Evolutionary conservation across 2,797 vertebrate species (phyloP).

Genomic region (Choloepus didactylus): DNA sequence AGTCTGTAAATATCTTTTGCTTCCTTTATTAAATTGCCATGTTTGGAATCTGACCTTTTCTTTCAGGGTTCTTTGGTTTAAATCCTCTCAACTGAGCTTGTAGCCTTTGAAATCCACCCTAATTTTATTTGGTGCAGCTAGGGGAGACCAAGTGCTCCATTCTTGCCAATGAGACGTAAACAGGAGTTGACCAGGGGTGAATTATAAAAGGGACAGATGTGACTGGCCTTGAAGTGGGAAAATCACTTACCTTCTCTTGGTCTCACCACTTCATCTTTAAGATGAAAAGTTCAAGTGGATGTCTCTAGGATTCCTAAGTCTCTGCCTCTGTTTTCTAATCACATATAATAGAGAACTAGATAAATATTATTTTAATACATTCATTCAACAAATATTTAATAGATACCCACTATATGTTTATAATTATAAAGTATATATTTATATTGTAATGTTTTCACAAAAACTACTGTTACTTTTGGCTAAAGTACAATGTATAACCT

Average conservation of each 20-base stretch:
- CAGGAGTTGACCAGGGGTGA: background rate
- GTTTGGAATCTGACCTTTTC: constrained; percentile 93
- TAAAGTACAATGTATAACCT: background rate
- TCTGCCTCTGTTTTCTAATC: background rate
- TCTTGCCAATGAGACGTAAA: background rate
- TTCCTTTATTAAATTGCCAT: constrained; percentile 92
- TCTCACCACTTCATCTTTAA: background rate
- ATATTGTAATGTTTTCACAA: constrained; percentile 38
- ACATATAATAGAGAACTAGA: constrained; percentile 45
- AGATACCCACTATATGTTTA: background rate
- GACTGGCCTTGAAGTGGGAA: background rate
- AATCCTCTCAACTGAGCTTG: constrained; percentile 95
- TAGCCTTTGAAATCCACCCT: constrained; percentile 89
- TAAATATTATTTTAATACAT: constrained; percentile 20
- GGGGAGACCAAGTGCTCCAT: background rate
- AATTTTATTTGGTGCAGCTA: background rate
- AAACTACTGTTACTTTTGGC: background rate
- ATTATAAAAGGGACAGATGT: background rate
- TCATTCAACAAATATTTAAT: constrained; percentile 43
- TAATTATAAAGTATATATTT: constrained; percentile 9
- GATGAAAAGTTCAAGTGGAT: background rate
- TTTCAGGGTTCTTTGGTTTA: constrained; percentile 93
- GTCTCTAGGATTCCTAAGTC: background rate
- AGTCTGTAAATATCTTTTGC: constrained; percentile 93
- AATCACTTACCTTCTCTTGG: background rate